These are phyloP conservation scores for Polydrusus pterygomalis DNA, from an alignment of 2,888 invertebrate genomes.

Conservation along the genomic window DNA sequence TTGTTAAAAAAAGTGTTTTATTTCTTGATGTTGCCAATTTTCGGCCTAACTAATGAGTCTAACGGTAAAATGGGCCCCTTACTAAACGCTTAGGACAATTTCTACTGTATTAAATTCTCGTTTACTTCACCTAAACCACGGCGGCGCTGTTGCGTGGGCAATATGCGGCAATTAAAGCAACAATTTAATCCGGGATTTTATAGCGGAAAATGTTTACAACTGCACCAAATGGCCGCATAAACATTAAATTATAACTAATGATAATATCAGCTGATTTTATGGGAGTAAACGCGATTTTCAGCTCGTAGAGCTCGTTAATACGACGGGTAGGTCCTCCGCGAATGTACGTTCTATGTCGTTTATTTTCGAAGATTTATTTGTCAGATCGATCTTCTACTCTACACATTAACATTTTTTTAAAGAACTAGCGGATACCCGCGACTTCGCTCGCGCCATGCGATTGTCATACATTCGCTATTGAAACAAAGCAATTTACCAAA, in stretches of 20 bases:
- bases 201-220: slow-evolving; percentile 53
- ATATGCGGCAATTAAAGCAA: slow-evolving; percentile 53
- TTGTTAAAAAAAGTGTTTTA: too few relatives aligned
- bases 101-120: not conserved
- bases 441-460: too few relatives aligned
- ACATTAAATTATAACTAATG: slow-evolving; percentile 55
- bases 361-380: not conserved
- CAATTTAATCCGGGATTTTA: slow-evolving; percentile 52
- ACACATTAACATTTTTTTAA: too few relatives aligned
- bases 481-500: too few relatives aligned
- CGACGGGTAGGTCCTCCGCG: not conserved
- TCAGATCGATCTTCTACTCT: too few relatives aligned
- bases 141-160: slow-evolving; percentile 46
- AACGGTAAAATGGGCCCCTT: too few relatives aligned
- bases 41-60: too few relatives aligned
- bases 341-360: not conserved
- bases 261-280: slow-evolving; percentile 54
- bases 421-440: too few relatives aligned
- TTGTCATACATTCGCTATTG: too few relatives aligned
- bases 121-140: slow-evolving; percentile 10
- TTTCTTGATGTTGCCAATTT: too few relatives aligned
- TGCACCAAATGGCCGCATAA: slow-evolving; percentile 51
- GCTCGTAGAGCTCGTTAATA: slow-evolving; percentile 33
- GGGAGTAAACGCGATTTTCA: slow-evolving; percentile 48
- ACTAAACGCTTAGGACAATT: too few relatives aligned